Conservation (phyloP, 2,113 vertebrate genomes). For the Illadopsis cleaveri region DNA sequence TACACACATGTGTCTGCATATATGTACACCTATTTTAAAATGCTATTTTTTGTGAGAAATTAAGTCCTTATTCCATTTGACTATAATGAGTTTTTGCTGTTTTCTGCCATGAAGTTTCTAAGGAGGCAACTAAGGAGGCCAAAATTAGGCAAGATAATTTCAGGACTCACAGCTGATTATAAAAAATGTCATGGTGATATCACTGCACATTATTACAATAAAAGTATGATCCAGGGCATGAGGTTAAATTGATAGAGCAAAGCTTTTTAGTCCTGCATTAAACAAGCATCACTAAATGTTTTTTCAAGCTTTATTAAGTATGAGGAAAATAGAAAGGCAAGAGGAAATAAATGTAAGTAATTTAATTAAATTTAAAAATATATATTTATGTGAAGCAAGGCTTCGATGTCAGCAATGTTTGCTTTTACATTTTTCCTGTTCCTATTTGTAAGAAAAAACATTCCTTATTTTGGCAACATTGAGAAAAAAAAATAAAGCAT, state of each 20-base stretch:
- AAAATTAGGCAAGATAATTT: background rate
- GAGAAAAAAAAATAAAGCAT: background rate
- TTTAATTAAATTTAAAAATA: background rate
- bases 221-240: background rate
- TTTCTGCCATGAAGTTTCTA: background rate
- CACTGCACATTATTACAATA: background rate
- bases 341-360: background rate
- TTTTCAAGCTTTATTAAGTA: background rate
- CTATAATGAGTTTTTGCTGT: background rate
- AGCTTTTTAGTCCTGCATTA: background rate
- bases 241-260: background rate
- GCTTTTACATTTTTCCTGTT: background rate
- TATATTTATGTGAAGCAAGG: background rate
- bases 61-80: background rate
- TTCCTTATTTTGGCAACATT: background rate
- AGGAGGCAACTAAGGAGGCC: background rate
- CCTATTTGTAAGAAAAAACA: background rate
- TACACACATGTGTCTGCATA: background rate
- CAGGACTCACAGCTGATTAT: background rate
- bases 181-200: background rate
- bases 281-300: background rate
- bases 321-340: background rate
- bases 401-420: background rate
- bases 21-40: background rate
- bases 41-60: background rate